phyloP scores from a whole-genome alignment of 2,797 vertebrate species.

The Rhyacichthys aspro region DNA sequence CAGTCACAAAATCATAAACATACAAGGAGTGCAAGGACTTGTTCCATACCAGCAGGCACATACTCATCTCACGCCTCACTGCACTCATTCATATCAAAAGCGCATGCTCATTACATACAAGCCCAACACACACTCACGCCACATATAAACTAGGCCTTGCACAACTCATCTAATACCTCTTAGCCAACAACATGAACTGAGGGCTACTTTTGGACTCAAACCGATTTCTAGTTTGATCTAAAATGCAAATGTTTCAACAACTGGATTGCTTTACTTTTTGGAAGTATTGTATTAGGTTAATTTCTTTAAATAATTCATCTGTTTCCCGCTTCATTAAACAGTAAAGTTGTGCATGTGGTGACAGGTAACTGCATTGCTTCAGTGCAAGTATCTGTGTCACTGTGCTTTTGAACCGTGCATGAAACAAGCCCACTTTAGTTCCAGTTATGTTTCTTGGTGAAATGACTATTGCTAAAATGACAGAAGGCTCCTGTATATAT shows the following conservation, averaged over 20 bases:
- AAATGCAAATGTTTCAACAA: neutral
- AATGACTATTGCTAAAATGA: no score
- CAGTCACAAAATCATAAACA: constrained; percentile 54
- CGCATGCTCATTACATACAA: constrained; percentile 75
- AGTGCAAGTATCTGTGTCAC: constrained; percentile 2
- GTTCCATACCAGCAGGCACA: constrained; percentile 77
- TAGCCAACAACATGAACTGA: neutral
- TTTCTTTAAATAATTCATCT: neutral
- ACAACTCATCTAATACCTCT: constrained; percentile 44
- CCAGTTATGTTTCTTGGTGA: no score
- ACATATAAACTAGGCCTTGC: constrained; percentile 23
- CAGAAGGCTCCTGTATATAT: no score
- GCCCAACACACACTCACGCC: constrained; percentile 26
- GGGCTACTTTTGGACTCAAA: neutral
- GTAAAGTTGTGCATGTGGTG: neutral
- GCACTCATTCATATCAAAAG: constrained; percentile 77
- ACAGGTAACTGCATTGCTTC: constrained; percentile 1
- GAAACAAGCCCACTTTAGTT: no score
- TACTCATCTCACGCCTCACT: constrained; percentile 79
- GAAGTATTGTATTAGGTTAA: neutral
- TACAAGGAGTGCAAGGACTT: constrained; percentile 71
- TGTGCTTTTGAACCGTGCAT: neutral
- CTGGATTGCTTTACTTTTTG: neutral
- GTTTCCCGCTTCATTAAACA: constrained; percentile 1
- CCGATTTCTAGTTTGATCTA: no score